Base-by-base conservation (phyloP, 2,797 vertebrate species). In the Takifugu ocellatus region DNA sequence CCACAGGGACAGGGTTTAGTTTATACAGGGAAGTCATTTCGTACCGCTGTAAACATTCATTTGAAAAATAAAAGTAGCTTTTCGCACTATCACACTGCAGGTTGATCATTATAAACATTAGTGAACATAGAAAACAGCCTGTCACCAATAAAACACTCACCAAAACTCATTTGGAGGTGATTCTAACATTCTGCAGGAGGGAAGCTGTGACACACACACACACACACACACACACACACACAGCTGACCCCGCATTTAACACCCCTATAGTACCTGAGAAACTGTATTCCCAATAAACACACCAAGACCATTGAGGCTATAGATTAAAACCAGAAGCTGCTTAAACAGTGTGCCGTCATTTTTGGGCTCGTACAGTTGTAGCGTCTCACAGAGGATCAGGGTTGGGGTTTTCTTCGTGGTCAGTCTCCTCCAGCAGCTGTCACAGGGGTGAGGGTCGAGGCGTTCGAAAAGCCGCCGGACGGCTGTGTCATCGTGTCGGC, bases 351-450 rank as follows among this genome's bases (percentile, higher is more conserved):
- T 49, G 10, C 11, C 46, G 25, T 9, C 1, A 39, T 29, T 63
- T 59, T 59, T 11, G 62, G 15, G 2, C 29, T 59, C 21, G 52
- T 26, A 44, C 33, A 61, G 27, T 69, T 15, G n/a, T 4, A n/a
- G 49, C 12, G 4, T 5, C 33, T 29, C 10, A 47, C 47, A 50
- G 7, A 8, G 11, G 33, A 2, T 11, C 33, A 11, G 11, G 11
- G 2, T 33, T 29, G 10, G 10, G 8, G 8, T 33, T 9, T 9
- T 14, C 12, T 10, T 12, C 36, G 9, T 12, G 12, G 36, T 39
- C 36, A 39, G 11, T 39, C 36, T 14, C 36, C 4, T 10, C 36
- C 12, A 4, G 36, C 36, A 39, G 36, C 36, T 39, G 36, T 12
- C 36, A 14, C 36, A 39, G 36, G 12, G 36, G 8, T 39, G 36